Conservation (phyloP, 2,888 invertebrate species). For the Lasioglossum oenotherae region DNA sequence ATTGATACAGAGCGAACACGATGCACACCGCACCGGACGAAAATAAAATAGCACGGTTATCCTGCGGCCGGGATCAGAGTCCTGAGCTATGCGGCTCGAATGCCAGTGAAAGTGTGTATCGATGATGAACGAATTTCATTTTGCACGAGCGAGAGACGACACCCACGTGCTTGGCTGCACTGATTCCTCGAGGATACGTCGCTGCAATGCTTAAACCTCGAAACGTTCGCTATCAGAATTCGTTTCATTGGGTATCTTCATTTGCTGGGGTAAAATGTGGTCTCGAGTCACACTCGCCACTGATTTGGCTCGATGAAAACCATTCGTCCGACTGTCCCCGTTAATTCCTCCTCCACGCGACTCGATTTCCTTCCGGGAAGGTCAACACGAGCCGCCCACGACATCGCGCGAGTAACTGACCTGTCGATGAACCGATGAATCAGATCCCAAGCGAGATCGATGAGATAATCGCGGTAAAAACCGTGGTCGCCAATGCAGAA, state of each 20-base stretch:
- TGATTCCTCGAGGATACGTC: neutral
- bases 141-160: neutral
- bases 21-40: slow-evolving; percentile 26
- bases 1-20: slow-evolving; percentile 34
- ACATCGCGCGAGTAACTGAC: neutral
- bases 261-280: neutral
- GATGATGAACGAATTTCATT: neutral
- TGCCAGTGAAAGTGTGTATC: slow-evolving; percentile 24
- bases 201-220: neutral
- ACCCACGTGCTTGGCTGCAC: neutral
- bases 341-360: neutral
- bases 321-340: neutral
- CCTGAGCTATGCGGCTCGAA: slow-evolving; percentile 16
- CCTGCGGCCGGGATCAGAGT: slow-evolving; percentile 13
- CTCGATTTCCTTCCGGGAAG: neutral
- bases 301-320: neutral
- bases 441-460: neutral
- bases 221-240: neutral
- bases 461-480: neutral
- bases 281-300: neutral
- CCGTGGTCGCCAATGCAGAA: neutral
- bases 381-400: neutral
- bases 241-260: neutral
- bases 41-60: slow-evolving; percentile 50
- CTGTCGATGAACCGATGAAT: slow-evolving; percentile 4